phyloP scores from a whole-genome alignment of 2,888 invertebrate species.

The Philopedon plagiatum region DNA sequence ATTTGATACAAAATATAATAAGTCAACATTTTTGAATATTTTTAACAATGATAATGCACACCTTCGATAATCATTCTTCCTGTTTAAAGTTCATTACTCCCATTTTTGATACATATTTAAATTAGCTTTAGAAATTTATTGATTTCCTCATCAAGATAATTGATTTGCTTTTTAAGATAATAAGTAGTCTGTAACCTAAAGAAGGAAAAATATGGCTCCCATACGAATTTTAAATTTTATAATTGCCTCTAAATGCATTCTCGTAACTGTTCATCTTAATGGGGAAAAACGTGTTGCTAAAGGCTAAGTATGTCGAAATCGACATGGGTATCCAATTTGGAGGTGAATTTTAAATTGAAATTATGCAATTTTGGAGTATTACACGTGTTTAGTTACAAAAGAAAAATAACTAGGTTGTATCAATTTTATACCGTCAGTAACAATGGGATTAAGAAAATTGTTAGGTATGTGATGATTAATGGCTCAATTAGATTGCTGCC shows the following conservation, averaged over 20 bases:
- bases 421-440: neutral
- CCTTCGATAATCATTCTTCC: neutral
- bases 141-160: neutral
- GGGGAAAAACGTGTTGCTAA: slow-evolving; percentile 2
- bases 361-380: neutral
- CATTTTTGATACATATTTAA: neutral
- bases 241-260: slow-evolving; percentile 12
- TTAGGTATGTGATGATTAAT: no score
- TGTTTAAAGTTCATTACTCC: neutral
- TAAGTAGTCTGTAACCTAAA: neutral
- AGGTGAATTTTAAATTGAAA: slow-evolving; percentile 6
- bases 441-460: neutral
- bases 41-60: no score
- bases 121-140: neutral
- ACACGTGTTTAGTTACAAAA: neutral
- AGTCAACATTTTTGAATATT: no score
- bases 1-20: no score
- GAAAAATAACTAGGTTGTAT: neutral
- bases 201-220: slow-evolving; percentile 5
- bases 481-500: no score
- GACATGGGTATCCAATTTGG: slow-evolving; percentile 10
- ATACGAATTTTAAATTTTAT: slow-evolving; percentile 10
- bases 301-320: slow-evolving; percentile 12
- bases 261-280: slow-evolving; percentile 14
- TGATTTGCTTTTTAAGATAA: slow-evolving; percentile 7